Evolutionary conservation across 53 echinoderm and acorn worm species (phyloP).

Genomic region (Paracentrotus lividus): DNA sequence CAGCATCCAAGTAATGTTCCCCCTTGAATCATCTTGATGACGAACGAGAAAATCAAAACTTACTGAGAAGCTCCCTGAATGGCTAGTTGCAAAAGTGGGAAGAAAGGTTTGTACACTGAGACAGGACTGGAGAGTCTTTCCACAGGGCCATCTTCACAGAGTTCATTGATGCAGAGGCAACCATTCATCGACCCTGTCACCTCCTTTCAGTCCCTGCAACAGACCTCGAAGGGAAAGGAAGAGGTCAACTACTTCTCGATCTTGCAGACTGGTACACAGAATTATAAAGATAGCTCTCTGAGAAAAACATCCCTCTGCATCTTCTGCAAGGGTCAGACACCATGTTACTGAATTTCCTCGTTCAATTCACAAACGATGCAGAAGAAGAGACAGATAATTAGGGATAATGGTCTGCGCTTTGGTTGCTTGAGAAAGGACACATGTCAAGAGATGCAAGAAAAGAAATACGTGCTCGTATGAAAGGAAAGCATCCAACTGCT

Average conservation of each 20-base stretch:
- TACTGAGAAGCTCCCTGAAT: background rate
- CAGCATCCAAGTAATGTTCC: background rate
- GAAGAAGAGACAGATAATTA: too few species aligned
- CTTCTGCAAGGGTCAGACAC: background rate
- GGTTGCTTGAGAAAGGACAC: background rate
- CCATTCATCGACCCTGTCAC: too few species aligned
- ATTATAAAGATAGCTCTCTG: background rate
- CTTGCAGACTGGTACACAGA: background rate
- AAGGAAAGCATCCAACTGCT: too few species aligned
- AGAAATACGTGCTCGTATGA: too few species aligned
- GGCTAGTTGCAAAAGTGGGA: background rate
- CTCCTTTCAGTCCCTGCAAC: too few species aligned
- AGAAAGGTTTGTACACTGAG: background rate
- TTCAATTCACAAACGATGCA: background rate
- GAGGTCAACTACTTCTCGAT: too few species aligned
- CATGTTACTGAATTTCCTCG: background rate
- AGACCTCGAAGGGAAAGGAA: too few species aligned
- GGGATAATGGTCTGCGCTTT: background rate
- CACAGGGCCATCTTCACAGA: background rate
- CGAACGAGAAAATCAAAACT: background rate
- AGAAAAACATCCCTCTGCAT: background rate
- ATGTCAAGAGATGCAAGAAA: background rate
- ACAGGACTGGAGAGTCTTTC: background rate
- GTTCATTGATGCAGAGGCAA: too few species aligned
- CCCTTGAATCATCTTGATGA: background rate